These are phyloP conservation scores for Dynastes grantii DNA, from an alignment of 2,888 invertebrate genomes.

Conservation along the genomic window DNA sequence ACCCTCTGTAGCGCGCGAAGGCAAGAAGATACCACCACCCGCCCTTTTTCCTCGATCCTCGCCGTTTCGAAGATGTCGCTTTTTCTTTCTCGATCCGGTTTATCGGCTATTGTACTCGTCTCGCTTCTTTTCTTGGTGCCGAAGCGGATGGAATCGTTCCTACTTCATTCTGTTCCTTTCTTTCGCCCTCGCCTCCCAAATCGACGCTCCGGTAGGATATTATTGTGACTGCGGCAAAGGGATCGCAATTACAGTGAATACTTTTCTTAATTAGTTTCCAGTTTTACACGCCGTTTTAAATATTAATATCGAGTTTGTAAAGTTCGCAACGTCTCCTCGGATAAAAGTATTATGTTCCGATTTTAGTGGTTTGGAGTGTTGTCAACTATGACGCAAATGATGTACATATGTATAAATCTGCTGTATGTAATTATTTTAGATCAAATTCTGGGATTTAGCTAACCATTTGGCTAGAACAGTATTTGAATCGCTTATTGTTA, in stretches of 20 bases:
- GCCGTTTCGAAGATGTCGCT: not conserved
- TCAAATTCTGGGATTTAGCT: too few relatives aligned
- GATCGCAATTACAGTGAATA: constrained; percentile 68
- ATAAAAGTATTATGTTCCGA: too few relatives aligned
- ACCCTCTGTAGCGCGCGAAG: not conserved
- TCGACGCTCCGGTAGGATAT: constrained; percentile 58
- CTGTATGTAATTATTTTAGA: too few relatives aligned
- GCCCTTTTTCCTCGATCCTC: not conserved
- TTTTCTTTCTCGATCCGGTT: constrained; percentile 11
- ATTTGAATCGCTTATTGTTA: too few relatives aligned
- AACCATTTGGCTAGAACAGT: too few relatives aligned
- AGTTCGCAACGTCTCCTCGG: constrained; percentile 45
- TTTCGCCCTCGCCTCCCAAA: not conserved
- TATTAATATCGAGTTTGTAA: constrained; percentile 63
- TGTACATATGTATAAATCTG: too few relatives aligned
- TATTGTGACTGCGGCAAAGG: constrained; percentile 62
- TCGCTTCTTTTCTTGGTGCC: not conserved
- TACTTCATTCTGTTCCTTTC: not conserved
- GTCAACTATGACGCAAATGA: too few relatives aligned
- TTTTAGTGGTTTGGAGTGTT: too few relatives aligned
- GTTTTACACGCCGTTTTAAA: constrained; percentile 67
- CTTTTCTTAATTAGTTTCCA: constrained; percentile 70
- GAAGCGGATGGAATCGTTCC: not conserved
- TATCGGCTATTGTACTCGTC: not conserved
- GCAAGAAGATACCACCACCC: not conserved